Evolutionary conservation across 2,888 invertebrate species (phyloP), one percentile per base, ranked within the genome.

Genomic region (Xestia c-nigrum): DNA sequence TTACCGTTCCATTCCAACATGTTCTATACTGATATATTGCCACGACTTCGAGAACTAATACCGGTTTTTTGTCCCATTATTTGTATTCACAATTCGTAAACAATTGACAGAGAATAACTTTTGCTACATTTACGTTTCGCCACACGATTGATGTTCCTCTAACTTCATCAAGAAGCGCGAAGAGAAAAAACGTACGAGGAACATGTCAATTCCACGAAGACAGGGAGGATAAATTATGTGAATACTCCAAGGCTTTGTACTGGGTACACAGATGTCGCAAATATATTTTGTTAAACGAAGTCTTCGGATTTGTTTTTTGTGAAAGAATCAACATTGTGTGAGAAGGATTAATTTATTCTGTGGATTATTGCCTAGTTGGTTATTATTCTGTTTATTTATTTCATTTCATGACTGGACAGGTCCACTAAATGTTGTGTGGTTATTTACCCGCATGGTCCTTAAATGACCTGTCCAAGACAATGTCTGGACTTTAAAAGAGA

Each of bases 21-120:
- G 57, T 55, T 57, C 40, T 38, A 50, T 68, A 65, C 59, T 64
- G 67, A 84, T 63, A 74, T 75, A 80, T 59, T 72, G 31, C 55
- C 55, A 70, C 77, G 65, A 57, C 64, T 52, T 74, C 16, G 21
- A n/a, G 43, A 78, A 76, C 69, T 81, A 84, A 81, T 82, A 73
- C 78, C 73, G 64, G 83, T 84, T 82, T 81, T 82, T 81, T 78
- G 73, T 78, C 61, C 63, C 78, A 80, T 85, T 86, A 88, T 90
- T 88, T 88, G 88, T 90, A 91, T 89, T 90, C 88, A 82, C 83
- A 84, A 80, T 87, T 75, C 86, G 87, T 87, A 84, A 85, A 87
- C 81, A 88, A 90, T 88, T 85, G 88, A 83, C 87, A 78, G 84
- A 47, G 81, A 81, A 83, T 82, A 87, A 87, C 83, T 87, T 87